phyloP scores from a whole-genome alignment of 2,888 invertebrate species.

The Leptinotarsa haldemani region DNA sequence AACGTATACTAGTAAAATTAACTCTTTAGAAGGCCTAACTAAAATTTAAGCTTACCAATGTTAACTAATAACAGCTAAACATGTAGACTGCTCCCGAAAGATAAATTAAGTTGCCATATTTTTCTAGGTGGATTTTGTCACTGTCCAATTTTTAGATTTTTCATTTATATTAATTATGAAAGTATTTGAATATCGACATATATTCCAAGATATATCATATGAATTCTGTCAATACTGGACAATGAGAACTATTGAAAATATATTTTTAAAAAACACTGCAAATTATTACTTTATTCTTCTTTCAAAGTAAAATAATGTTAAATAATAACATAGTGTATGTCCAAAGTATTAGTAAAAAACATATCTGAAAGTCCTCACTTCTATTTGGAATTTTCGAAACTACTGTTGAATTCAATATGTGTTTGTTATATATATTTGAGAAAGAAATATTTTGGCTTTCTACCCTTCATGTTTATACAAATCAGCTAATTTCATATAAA shows the following conservation, averaged over 20 bases:
- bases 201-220: neutral
- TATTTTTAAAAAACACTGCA: neutral
- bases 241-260: neutral
- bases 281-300: neutral
- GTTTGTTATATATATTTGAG: too few relatives aligned
- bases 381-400: neutral
- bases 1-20: conserved; percentile 53
- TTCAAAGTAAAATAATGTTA: neutral
- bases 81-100: conserved; percentile 48
- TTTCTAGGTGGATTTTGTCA: conserved; percentile 42
- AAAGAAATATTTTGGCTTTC: too few relatives aligned
- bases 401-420: too few relatives aligned
- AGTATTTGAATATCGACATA: conserved; percentile 22
- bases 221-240: neutral
- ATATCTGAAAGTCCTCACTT: neutral
- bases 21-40: conserved; percentile 65
- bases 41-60: conserved; percentile 58
- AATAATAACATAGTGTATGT: neutral
- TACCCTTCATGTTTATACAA: too few relatives aligned
- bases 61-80: conserved; percentile 33
- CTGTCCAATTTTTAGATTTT: conserved; percentile 35
- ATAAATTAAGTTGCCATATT: conserved; percentile 42
- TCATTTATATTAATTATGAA: neutral
- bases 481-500: too few relatives aligned
- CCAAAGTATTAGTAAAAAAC: neutral